Percentiles rank a stretch among this genome's conserved stretches.
These are phyloP conservation scores for Drosophila pegasa DNA, from an alignment of 2,888 invertebrate genomes.

Conservation along the genomic window DNA sequence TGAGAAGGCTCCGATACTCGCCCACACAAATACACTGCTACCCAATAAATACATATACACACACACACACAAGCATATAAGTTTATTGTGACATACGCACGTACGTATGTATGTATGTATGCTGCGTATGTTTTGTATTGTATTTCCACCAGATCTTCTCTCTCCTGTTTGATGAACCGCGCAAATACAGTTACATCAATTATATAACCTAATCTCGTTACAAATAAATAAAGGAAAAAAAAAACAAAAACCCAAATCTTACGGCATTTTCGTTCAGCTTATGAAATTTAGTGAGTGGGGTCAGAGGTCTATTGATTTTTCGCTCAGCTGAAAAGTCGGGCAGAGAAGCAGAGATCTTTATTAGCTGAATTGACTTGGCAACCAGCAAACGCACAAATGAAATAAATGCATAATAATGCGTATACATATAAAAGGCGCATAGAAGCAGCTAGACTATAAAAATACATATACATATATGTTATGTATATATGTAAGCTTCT, in stretches of 20 bases:
- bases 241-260: slow-evolving; percentile 28
- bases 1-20: slow-evolving; percentile 39
- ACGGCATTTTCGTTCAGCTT: slow-evolving; percentile 31
- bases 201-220: slow-evolving; percentile 64
- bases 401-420: slow-evolving; percentile 2
- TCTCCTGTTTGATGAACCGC: slow-evolving; percentile 60
- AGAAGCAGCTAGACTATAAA: slow-evolving; percentile 3
- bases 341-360: not conserved
- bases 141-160: slow-evolving; percentile 51
- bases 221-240: slow-evolving; percentile 49
- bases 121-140: slow-evolving; percentile 35
- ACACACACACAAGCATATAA: slow-evolving; percentile 24
- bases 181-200: slow-evolving; percentile 63
- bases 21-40: slow-evolving; percentile 28
- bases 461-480: not conserved
- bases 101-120: slow-evolving; percentile 15
- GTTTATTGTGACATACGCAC: slow-evolving; percentile 10
- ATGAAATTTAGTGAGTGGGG: slow-evolving; percentile 27
- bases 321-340: not conserved
- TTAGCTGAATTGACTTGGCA: not conserved
- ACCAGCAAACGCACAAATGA: not conserved
- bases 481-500: not conserved
- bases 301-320: slow-evolving; percentile 22
- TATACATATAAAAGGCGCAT: not conserved
- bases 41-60: slow-evolving; percentile 35